These are phyloP conservation scores for Phragmatobia fuliginosa DNA, from an alignment of 2,888 invertebrate species.

Conservation along the genomic window DNA sequence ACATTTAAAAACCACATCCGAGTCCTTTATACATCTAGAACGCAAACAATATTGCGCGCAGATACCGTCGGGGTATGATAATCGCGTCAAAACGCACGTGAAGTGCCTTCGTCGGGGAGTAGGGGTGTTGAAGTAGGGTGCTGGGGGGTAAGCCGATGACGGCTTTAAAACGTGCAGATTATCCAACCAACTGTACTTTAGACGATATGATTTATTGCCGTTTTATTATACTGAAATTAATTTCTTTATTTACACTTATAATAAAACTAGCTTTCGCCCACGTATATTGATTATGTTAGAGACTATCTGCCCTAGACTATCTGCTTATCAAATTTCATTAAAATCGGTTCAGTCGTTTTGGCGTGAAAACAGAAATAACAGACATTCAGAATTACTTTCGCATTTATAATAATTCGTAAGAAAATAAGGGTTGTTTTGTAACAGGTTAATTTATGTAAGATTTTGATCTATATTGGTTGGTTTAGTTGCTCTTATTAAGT, in stretches of 20 bases:
- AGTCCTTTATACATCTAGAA: slow-evolving; percentile 32
- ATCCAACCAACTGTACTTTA: slow-evolving; percentile 78
- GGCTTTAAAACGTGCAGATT: slow-evolving; percentile 84
- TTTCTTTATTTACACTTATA: slow-evolving; percentile 36
- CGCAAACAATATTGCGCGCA: slow-evolving; percentile 83
- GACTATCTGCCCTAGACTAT: too few species aligned
- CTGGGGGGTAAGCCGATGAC: slow-evolving; percentile 77
- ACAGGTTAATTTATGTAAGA: too few species aligned
- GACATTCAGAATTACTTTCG: too few species aligned
- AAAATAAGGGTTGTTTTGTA: too few species aligned
- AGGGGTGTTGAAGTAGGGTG: slow-evolving; percentile 31
- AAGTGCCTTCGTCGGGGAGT: slow-evolving; percentile 67
- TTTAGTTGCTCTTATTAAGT: too few species aligned
- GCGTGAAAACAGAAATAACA: too few species aligned
- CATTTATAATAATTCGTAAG: too few species aligned
- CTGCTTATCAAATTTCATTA: too few species aligned
- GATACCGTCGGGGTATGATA: slow-evolving; percentile 85
- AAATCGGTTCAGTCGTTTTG: too few species aligned
- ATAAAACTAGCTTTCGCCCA: too few species aligned
- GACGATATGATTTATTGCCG: slow-evolving; percentile 74
- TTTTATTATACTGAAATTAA: slow-evolving; percentile 53
- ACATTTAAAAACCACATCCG: slow-evolving; percentile 54
- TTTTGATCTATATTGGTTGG: too few species aligned
- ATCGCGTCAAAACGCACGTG: slow-evolving; percentile 87
- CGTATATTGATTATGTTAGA: too few species aligned